Percentiles rank a stretch among this genome's conserved stretches.
Conservation (phyloP, 2,797 vertebrate species). For the Decapterus maruadsi region DNA sequence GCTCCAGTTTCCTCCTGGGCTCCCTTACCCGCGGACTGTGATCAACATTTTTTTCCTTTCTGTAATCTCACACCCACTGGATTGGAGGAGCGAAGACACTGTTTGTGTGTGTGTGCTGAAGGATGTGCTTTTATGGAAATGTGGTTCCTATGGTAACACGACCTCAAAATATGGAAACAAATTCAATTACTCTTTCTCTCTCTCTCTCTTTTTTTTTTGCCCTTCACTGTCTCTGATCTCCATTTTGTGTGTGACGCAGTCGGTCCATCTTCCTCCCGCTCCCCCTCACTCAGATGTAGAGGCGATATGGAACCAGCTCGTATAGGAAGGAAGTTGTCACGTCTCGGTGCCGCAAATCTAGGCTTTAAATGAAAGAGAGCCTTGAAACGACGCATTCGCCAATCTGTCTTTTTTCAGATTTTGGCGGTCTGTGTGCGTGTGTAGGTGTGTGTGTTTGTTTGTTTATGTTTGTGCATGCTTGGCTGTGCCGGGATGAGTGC, state of each 20-base stretch:
- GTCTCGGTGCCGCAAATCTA: conserved; percentile 34
- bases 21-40: conserved; percentile 16
- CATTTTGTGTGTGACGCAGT: conserved; percentile 46
- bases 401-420: conserved; percentile 60
- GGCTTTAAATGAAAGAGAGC: conserved; percentile 53
- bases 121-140: conserved; percentile 42
- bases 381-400: conserved; percentile 36
- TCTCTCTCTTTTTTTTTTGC: conserved; percentile 27
- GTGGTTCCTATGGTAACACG: conserved; percentile 76
- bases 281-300: conserved; percentile 21
- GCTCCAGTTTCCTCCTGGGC: conserved; percentile 45
- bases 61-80: conserved; percentile 30
- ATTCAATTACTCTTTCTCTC: conserved; percentile 60
- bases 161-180: conserved; percentile 70
- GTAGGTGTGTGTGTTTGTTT: conserved; percentile 68
- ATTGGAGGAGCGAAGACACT: conserved; percentile 13
- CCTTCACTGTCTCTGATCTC: conserved; percentile 49
- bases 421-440: conserved; percentile 47
- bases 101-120: conserved; percentile 3
- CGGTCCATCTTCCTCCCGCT: neutral
- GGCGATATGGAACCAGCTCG: conserved; percentile 38
- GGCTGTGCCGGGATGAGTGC: conserved; percentile 52
- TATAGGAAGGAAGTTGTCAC: conserved; percentile 50
- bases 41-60: conserved; percentile 24
- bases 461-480: conserved; percentile 56